Evolutionary conservation across 2,797 vertebrate species (phyloP), one percentile per base, ranked within the genome.

Genomic region (Telmatherina bonti): DNA sequence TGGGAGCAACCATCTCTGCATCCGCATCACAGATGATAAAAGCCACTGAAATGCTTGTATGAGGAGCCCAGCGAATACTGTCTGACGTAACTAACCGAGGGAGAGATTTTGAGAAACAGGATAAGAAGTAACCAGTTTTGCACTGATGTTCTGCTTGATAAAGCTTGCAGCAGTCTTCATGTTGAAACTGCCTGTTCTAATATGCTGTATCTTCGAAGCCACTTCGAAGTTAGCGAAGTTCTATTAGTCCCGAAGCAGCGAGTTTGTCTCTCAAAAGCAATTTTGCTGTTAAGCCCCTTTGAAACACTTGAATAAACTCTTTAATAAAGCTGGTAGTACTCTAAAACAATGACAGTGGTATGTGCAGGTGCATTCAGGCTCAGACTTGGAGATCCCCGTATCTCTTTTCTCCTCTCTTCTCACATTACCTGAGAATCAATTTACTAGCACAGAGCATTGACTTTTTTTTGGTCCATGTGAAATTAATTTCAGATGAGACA

Each of bases 201-300:
- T 72, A 54, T 81, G 36, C 75, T 65, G 54, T n/a, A 47, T 67
- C 70, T 72, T 54, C 58, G 9, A 11, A 73, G 62, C 51, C 69
- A 81, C 70, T 72, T 54, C 58, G 9, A 11, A 73, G 62, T 51
- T 67, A 81, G 76, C 72, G 52, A 81, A 80, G 70, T 81, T 78
- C 59, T 83, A 81, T 86, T 79, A 82, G 71, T 79, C 52, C 69
- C 70, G 62, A 79, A 87, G 82, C 81, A 78, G 67, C 35, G 22
- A 30, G 66, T 76, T 80, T 85, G 66, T 79, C 72, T 89, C 72
- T 75, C 38, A 67, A 83, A 86, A 84, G 68, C 69, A 84, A 84
- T 84, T 82, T 80, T 73, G 59, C 16, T 59, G 13, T 45, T 58
- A 79, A 83, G 49, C 52, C 69, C 67, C 75, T 70, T 68, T 73